Conservation (phyloP, 2,888 invertebrate genomes). For the Tetrapedia diversipes region DNA sequence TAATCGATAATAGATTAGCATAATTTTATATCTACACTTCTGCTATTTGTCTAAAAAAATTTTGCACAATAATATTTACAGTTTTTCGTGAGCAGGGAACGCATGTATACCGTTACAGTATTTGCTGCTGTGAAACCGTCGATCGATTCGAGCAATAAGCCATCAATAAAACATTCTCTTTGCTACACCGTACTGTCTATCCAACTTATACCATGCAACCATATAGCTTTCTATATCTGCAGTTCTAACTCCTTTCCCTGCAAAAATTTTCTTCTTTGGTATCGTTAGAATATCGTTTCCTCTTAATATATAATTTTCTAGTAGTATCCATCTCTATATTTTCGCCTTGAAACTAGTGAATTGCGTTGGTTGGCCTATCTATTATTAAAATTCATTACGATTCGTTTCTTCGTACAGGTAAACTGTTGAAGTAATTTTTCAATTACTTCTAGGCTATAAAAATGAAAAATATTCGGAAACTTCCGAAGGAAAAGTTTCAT, state of each 20-base stretch:
- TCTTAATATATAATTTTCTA: slow-evolving; percentile 24
- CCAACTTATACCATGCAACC: slow-evolving; percentile 41
- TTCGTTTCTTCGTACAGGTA: background rate
- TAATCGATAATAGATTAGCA: background rate
- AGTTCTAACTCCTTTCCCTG: background rate
- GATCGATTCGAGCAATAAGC: slow-evolving; percentile 66
- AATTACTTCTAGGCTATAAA: background rate
- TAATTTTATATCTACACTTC: background rate
- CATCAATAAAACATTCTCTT: slow-evolving; percentile 65
- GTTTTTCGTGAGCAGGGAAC: slow-evolving; percentile 23
- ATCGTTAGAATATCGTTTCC: slow-evolving; percentile 6
- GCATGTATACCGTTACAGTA: slow-evolving; percentile 37
- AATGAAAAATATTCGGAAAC: background rate
- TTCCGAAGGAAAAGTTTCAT: background rate
- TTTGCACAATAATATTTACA: slow-evolving; percentile 16
- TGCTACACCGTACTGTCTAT: slow-evolving; percentile 46
- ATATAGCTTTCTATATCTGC: slow-evolving; percentile 35
- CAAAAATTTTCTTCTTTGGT: slow-evolving; percentile 1
- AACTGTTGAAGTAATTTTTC: background rate
- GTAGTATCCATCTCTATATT: background rate
- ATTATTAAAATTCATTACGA: slow-evolving; percentile 7
- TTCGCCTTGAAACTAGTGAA: background rate
- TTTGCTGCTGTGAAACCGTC: slow-evolving; percentile 41
- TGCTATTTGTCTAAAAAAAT: background rate
- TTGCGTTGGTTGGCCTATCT: background rate